Evolutionary conservation across 2,888 invertebrate genomes (phyloP).

Genomic region (Rotaria socialis): DNA sequence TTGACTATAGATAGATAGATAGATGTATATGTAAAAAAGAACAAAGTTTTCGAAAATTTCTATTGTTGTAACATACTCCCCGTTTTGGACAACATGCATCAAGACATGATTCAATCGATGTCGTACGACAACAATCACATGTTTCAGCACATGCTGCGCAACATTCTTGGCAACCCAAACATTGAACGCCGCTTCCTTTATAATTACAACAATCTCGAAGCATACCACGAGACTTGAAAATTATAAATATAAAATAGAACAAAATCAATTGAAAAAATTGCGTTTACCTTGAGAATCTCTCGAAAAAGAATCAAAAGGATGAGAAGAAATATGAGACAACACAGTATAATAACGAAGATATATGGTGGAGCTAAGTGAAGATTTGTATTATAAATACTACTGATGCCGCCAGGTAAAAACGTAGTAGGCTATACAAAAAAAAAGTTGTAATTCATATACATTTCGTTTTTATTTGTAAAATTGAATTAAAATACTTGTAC

Average conservation of each 20-base stretch:
- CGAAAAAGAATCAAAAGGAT: background rate
- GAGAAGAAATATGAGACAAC: background rate
- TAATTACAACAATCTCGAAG: background rate
- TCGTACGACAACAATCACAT: slow-evolving; percentile 24
- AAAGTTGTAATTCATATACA: background rate
- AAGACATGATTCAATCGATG: slow-evolving; percentile 31
- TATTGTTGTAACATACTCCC: background rate
- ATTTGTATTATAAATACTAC: background rate
- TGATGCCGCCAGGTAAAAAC: background rate
- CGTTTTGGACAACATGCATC: slow-evolving; percentile 36
- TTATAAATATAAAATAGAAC: background rate
- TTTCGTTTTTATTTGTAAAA: background rate
- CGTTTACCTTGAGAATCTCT: background rate
- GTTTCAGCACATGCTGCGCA: slow-evolving; percentile 34
- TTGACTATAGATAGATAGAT: background rate
- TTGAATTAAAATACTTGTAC: background rate
- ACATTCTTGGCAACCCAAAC: slow-evolving; percentile 14
- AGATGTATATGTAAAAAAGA: no score
- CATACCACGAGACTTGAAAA: background rate
- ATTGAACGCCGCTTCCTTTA: background rate
- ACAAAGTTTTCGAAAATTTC: background rate
- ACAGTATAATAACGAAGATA: background rate
- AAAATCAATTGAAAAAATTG: background rate
- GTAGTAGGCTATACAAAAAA: background rate
- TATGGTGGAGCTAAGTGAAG: background rate